phyloP scores from a whole-genome alignment of 2,113 vertebrate species.

The Paradoxurus hermaphroditus region DNA sequence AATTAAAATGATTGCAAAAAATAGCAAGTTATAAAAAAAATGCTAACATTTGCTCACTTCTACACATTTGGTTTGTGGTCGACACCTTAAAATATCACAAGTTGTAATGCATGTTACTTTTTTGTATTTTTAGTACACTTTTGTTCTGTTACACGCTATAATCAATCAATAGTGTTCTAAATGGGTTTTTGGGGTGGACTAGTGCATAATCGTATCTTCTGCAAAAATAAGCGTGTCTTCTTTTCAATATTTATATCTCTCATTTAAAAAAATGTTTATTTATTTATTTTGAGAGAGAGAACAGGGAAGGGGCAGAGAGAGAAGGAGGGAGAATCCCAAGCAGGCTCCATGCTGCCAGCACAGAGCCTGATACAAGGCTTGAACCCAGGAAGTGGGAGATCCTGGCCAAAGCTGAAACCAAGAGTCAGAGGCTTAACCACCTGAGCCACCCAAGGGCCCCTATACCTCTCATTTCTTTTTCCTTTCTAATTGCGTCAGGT shows the following conservation, averaged over 20 bases:
- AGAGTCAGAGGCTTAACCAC: too few species aligned
- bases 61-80: neutral
- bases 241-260: neutral
- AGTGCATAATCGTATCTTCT: neutral
- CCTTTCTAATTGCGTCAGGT: neutral
- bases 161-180: neutral
- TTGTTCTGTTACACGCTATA: neutral
- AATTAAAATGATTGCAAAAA: neutral
- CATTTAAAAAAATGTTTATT: neutral
- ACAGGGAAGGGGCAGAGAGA: too few species aligned
- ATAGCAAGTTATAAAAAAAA: neutral
- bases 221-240: neutral
- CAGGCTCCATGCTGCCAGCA: too few species aligned
- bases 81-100: neutral
- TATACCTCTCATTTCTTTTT: neutral
- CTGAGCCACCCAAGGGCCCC: too few species aligned
- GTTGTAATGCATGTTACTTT: neutral
- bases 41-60: neutral
- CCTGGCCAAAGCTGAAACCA: too few species aligned
- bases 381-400: too few species aligned
- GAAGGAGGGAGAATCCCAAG: too few species aligned
- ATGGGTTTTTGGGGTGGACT: neutral
- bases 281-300: too few species aligned
- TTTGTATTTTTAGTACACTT: neutral
- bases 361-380: too few species aligned